Conservation (phyloP, 2,113 vertebrate genomes). For the Meriones unguiculatus region DNA sequence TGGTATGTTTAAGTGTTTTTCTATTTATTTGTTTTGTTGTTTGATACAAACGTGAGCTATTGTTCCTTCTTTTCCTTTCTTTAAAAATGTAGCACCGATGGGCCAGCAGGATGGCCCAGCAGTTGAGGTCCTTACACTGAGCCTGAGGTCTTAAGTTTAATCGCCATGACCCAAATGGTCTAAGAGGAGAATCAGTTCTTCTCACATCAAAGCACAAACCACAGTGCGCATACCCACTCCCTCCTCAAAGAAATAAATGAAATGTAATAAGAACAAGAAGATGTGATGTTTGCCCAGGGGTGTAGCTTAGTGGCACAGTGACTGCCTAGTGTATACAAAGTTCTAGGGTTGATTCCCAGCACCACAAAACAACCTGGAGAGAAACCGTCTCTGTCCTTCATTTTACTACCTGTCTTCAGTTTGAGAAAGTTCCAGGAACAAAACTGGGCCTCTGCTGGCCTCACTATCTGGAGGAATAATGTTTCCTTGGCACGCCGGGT, state of each 20-base stretch:
- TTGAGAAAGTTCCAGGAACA: background rate
- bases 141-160: background rate
- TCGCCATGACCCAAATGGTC: background rate
- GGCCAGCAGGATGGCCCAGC: background rate
- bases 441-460: background rate
- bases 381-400: background rate
- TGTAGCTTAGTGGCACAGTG: background rate
- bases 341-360: background rate
- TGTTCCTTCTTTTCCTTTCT: background rate
- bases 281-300: background rate
- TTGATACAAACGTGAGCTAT: background rate
- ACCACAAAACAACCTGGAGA: background rate
- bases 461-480: background rate
- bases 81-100: background rate
- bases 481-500: background rate
- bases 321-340: too few species aligned
- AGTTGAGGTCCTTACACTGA: background rate
- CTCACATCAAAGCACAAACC: background rate
- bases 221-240: background rate
- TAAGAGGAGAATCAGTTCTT: background rate
- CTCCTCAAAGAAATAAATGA: background rate
- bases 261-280: background rate
- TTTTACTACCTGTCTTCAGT: background rate
- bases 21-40: background rate
- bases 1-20: background rate